Percentiles rank a stretch among this genome's conserved stretches.
Evolutionary conservation across 64 coral and sea anemone genomes (phyloP).

Genomic region (Astreopora myriophthalma): DNA sequence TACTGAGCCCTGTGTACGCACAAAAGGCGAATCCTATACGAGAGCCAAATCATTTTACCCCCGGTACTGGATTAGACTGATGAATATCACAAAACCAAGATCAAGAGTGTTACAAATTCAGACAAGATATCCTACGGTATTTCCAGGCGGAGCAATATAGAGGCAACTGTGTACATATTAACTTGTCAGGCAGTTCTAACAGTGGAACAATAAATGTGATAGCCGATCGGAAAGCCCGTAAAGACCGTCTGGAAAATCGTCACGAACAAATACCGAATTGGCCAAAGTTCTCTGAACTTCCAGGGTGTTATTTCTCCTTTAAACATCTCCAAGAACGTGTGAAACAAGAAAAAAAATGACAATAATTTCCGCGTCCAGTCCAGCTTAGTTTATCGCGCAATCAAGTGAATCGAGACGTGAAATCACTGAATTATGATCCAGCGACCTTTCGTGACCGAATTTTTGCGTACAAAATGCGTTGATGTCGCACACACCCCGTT

Average conservation of each 20-base stretch:
- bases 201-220: not conserved
- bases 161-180: constrained; percentile 27
- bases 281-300: not conserved
- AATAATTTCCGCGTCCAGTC: not conserved
- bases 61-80: not conserved
- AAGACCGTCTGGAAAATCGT: not conserved
- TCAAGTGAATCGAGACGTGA: not conserved
- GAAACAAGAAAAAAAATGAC: not conserved
- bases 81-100: not conserved
- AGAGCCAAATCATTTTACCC: not conserved
- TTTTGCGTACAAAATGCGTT: not conserved
- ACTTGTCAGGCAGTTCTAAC: not conserved
- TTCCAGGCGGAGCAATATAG: not conserved
- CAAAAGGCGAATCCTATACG: not conserved
- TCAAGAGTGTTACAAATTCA: not conserved
- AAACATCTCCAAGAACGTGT: not conserved
- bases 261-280: not conserved
- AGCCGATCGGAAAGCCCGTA: not conserved
- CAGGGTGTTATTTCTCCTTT: not conserved
- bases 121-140: not conserved
- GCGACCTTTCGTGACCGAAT: constrained; percentile 9
- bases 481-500: not conserved
- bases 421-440: not conserved
- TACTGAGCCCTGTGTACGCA: not conserved
- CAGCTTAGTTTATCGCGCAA: not conserved